These are phyloP conservation scores for Lonchura striata DNA, from an alignment of 2,113 vertebrate genomes.

Conservation along the genomic window DNA sequence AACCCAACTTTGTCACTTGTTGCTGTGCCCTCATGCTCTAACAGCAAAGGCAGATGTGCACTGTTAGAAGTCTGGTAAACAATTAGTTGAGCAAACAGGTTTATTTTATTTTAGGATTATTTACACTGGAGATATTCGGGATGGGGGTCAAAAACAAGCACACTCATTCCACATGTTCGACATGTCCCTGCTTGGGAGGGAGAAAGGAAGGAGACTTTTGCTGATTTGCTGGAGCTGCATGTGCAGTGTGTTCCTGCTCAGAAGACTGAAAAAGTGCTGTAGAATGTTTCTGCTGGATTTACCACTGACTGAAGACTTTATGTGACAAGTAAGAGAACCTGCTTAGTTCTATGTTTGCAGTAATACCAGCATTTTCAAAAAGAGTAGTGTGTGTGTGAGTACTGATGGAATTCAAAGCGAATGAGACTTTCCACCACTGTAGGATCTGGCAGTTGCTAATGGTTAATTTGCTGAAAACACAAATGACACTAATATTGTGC, in stretches of 20 bases:
- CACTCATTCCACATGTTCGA: background rate
- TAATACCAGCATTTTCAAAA: background rate
- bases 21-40: background rate
- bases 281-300: background rate
- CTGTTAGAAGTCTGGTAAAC: background rate
- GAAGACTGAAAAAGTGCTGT: background rate
- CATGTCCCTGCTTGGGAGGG: background rate
- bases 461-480: background rate
- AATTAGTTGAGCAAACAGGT: background rate
- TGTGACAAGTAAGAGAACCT: background rate
- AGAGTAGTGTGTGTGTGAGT: background rate
- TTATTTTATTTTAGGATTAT: background rate
- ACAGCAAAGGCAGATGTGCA: background rate
- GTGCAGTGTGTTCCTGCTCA: background rate
- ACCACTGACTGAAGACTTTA: background rate
- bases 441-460: background rate
- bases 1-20: background rate
- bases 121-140: background rate
- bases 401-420: background rate
- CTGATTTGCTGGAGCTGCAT: background rate
- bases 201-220: background rate
- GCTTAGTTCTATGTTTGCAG: background rate
- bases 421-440: background rate
- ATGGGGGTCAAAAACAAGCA: background rate
- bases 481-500: background rate